These are phyloP conservation scores for Tetraodon nigroviridis DNA, from an alignment of 2,113 vertebrate species.

Conservation along the genomic window DNA sequence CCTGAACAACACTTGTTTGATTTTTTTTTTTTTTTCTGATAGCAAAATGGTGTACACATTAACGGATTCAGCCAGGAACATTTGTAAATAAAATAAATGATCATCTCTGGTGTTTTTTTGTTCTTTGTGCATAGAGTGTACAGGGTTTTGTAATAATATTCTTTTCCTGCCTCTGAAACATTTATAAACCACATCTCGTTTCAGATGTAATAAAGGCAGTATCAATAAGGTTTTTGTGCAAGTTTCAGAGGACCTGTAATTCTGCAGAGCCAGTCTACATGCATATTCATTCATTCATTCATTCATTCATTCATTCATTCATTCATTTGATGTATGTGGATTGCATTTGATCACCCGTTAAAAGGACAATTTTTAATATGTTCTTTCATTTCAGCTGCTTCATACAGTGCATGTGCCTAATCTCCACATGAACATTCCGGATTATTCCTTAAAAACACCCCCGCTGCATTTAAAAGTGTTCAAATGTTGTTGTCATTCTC, in stretches of 20 bases:
- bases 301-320: conserved; percentile 37
- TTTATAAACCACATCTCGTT: conserved; percentile 36
- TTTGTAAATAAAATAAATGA: conserved; percentile 79
- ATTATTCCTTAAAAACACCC: conserved; percentile 14
- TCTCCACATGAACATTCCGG: conserved; percentile 45
- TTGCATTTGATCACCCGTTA: conserved; percentile 59
- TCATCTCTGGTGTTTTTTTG: conserved; percentile 12
- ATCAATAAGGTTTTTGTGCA: conserved; percentile 64
- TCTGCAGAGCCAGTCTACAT: conserved; percentile 66
- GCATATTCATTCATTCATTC: conserved; percentile 50
- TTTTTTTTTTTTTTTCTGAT: conserved; percentile 34
- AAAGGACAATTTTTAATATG: conserved; percentile 39
- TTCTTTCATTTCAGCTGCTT: conserved; percentile 37
- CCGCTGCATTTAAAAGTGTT: background rate
- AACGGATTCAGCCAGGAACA: conserved; percentile 48
- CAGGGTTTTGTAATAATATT: conserved; percentile 23
- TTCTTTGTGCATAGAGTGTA: conserved; percentile 1
- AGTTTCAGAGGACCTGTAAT: conserved; percentile 62
- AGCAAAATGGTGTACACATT: conserved; percentile 40
- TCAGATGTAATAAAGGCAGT: conserved; percentile 58
- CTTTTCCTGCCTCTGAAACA: conserved; percentile 39
- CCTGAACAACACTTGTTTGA: conserved; percentile 44
- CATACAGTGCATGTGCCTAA: conserved; percentile 35
- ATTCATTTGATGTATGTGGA: conserved; percentile 49
- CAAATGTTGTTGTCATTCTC: no score